Evolutionary conservation across 1,140 invertebrate species (phyloP), one percentile per base, ranked within the genome.

Genomic region (Triops cancriformis): DNA sequence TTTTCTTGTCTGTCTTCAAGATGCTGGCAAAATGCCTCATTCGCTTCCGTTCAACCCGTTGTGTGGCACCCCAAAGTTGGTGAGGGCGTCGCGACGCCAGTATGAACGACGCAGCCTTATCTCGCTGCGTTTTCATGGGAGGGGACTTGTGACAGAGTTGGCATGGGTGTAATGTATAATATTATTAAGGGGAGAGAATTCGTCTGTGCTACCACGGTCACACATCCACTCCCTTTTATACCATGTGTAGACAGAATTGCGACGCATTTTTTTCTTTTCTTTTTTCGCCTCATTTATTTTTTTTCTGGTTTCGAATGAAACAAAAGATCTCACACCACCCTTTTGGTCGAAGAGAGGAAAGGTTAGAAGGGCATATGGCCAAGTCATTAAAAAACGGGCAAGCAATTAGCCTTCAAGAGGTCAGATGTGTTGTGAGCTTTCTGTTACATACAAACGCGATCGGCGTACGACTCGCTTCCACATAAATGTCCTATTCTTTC

Each of bases 281-380:
- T n/a, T n/a, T 45, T 45, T 45, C 43, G n/a, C 51, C 14, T 64
- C 23, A 64, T 64, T 64, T 64, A n/a, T 12, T 64, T 64, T 64
- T 14, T 64, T 64, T 64, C 7, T 23, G 14, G 14, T 64, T 64
- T 64, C 18, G 6, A 23, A 64, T 23, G 7, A 23, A 23, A 18
- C 23, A 64, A 23, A 23, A 23, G 51, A 64, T 64, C 51, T 37
- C 31, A 37, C 31, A 37, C 31, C 31, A 37, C 31, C 31, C 31
- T 23, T 64, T n/a, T 64, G 14, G 14, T 64, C 45, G 14, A 9
- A 64, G 51, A 18, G 51, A n/a, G 51, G 14, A 64, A 64, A 64
- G 51, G 51, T 64, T 64, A 64, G 51, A 64, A 64, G 51, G 51
- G 51, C 51, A 64, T 64, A 64, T 64, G 51, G 51, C 51, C 51